Evolutionary conservation across 2,888 invertebrate species (phyloP), one percentile per base, ranked within the genome.

Genomic region (Oxycera nigricornis): DNA sequence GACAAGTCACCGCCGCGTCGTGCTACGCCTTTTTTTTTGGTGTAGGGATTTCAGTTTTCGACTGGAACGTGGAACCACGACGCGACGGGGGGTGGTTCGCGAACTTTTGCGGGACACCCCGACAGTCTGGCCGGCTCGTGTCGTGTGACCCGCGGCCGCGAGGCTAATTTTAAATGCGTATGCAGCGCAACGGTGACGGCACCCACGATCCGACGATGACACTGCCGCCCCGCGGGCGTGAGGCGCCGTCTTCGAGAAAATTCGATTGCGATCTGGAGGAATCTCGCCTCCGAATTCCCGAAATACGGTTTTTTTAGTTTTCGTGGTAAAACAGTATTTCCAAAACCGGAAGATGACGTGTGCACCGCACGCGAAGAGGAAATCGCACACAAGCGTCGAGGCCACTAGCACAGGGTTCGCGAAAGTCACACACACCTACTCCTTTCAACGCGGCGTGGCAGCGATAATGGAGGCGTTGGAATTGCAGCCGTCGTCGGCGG

Each of bases 1-100:
- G 35, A 28, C 46, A 70, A 70, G 55, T 70, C 68, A 68, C 50
- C 65, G 24, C 30, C 65, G 14, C 65, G 59, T 28, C 30, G 59
- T n/a, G 39, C n/a, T 65, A 65, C 65, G 65, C 65, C 65, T 65
- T 65, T 65, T 62, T 62, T 62, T n/a, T n/a, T n/a, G n/a, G n/a
- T n/a, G 65, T 28, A 14, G 59, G n/a, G n/a, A 3, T 59, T 59
- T 30, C 7, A 24, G 39, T 65, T 39, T 61, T 61, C 46, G n/a
- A 55, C 22, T 65, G 59, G 14, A 28, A 11, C n/a, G n/a, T n/a
- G n/a, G 11, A 46, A 46, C 14, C 46, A 14, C 3, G 46, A 46
- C 46, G 46, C 6, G n/a, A n/a, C n/a, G n/a, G n/a, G n/a, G n/a
- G 46, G 46, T n/a, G 35, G 20, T 31, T 46, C n/a, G 35, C 61